Percentiles rank a stretch among this genome's conserved stretches.
These are phyloP conservation scores for Malthinus flaveolus DNA, from an alignment of 2,888 invertebrate genomes.

Conservation along the genomic window DNA sequence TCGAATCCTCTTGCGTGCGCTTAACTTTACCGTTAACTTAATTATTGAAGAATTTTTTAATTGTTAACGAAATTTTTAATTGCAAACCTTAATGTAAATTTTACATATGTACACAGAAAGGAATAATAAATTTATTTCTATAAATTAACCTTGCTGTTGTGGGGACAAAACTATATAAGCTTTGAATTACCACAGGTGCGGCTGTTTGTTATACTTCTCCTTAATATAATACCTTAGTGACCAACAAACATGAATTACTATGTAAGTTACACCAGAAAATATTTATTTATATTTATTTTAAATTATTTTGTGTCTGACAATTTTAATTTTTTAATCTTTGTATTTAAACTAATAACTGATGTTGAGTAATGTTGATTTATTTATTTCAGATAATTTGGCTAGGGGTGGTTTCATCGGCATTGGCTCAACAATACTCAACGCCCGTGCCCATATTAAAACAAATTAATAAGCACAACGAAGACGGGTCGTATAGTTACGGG, in stretches of 20 bases:
- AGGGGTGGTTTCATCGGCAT: not conserved
- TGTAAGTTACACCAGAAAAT: conserved; percentile 25
- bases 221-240: conserved; percentile 21
- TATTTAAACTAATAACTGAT: too few relatives aligned
- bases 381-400: conserved; percentile 4
- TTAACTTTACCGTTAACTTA: too few relatives aligned
- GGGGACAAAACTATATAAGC: conserved; percentile 44
- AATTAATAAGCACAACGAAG: conserved; percentile 83
- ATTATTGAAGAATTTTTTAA: too few relatives aligned
- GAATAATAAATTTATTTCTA: conserved; percentile 16
- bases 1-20: too few relatives aligned
- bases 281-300: not conserved
- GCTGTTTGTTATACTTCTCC: conserved; percentile 36
- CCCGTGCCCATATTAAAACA: conserved; percentile 82
- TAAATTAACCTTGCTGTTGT: conserved; percentile 38
- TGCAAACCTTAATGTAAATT: not conserved
- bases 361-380: not conserved
- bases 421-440: conserved; percentile 61
- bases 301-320: too few relatives aligned
- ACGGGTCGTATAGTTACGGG: conserved; percentile 86
- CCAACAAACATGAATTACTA: conserved; percentile 28
- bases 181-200: conserved; percentile 32
- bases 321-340: too few relatives aligned
- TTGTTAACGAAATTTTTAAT: too few relatives aligned
- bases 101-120: conserved; percentile 17